phyloP scores from a whole-genome alignment of 2,797 vertebrate genomes.

The Acrossocheilus fasciatus region DNA sequence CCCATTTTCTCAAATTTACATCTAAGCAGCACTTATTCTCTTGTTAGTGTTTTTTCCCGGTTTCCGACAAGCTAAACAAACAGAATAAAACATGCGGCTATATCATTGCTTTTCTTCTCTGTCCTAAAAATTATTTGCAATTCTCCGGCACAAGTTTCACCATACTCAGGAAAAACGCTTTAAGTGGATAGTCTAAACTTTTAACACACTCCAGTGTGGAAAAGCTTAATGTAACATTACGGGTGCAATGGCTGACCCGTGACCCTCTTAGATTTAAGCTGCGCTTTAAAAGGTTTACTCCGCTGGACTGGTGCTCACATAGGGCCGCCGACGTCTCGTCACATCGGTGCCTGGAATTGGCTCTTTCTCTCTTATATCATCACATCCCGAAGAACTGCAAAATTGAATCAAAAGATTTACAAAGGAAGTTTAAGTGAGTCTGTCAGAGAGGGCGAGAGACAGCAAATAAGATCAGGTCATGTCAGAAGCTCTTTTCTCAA shows the following conservation, averaged over 20 bases:
- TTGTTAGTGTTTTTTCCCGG: slow-evolving; percentile 15
- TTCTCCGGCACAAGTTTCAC: slow-evolving; percentile 28
- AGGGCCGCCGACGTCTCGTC: neutral
- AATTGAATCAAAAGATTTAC: slow-evolving; percentile 39
- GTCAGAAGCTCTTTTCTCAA: slow-evolving; percentile 21
- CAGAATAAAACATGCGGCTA: slow-evolving; percentile 26
- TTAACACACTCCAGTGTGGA: slow-evolving; percentile 22
- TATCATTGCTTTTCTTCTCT: slow-evolving; percentile 21
- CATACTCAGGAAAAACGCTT: neutral
- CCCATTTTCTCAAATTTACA: slow-evolving; percentile 44
- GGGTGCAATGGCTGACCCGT: slow-evolving; percentile 41
- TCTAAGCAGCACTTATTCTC: slow-evolving; percentile 38
- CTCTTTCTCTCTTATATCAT: slow-evolving; percentile 23
- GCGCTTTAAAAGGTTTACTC: slow-evolving; percentile 41
- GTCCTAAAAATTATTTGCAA: slow-evolving; percentile 27
- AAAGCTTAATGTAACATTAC: slow-evolving; percentile 44
- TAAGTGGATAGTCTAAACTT: slow-evolving; percentile 35
- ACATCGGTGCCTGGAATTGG: slow-evolving; percentile 11
- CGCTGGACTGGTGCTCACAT: slow-evolving; percentile 10
- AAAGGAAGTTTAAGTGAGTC: slow-evolving; percentile 30
- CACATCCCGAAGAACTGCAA: slow-evolving; percentile 3
- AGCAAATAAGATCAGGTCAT: slow-evolving; percentile 34
- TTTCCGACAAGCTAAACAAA: slow-evolving; percentile 34
- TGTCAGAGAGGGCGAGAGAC: slow-evolving; percentile 7
- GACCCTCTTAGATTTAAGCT: slow-evolving; percentile 53